Evolutionary conservation across 2,888 invertebrate genomes (phyloP), one percentile per base, ranked within the genome.

Genomic region (Globia sparganii): DNA sequence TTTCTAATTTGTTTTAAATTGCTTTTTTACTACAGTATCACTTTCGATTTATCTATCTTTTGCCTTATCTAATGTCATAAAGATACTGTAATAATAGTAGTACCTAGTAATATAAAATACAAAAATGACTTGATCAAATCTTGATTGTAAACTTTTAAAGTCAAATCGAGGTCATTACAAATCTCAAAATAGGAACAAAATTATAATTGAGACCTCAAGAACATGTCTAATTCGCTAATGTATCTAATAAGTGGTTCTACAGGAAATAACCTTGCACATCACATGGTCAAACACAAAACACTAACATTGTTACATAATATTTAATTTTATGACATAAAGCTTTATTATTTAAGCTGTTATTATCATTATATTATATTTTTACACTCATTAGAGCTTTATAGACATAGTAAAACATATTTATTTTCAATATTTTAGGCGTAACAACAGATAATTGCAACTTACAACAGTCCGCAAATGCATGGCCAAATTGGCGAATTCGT

Each of bases 401-500:
- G 37, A 56, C 0, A 5, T 58, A 18, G 2, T 49, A 34, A 46
- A 75, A 49, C 37, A 2, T 37, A 58, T 65, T 74, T 64, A n/a
- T 18, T 53, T 43, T 25, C 0, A n/a, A 28, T 64, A 73, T 56
- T 68, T 68, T 56, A 15, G 21, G n/a, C 18, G 21, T 69, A 72
- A 76, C 56, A 78, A 46, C 28, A 34, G 15, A 66, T 58, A 78
- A 79, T 72, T 72, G 21, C 8, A 89, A 94, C 96, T 96, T 88
- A 97, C 97, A 81, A 97, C 94, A 93, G 97, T 97, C 18, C 97
- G 94, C 79, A 97, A 93, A 92, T 97, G 96, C 95, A 96, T 94
- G 62, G 97, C 97, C 89, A 97, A 93, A 95, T 97, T 97, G 79
- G 97, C 97, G 90, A 97, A 97, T 96, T 97, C 97, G 91, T 97